phyloP scores from a whole-genome alignment of 2,888 invertebrate species.

The Ferrisia virgata region DNA sequence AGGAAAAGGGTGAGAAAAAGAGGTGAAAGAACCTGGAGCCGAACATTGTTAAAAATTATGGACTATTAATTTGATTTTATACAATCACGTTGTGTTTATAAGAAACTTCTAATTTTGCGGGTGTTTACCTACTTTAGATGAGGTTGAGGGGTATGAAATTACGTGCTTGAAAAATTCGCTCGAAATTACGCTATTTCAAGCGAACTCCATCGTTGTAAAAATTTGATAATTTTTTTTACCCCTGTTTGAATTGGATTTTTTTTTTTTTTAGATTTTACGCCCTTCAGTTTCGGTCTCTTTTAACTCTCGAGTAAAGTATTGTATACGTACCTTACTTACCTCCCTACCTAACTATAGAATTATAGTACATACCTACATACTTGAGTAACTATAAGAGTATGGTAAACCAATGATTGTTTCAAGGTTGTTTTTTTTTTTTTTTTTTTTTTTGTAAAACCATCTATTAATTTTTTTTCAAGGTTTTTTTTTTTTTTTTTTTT shows the following conservation, averaged over 20 bases:
- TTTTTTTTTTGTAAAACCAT: neutral
- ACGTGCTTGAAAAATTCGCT: neutral
- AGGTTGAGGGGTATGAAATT: neutral
- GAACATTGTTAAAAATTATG: constrained; percentile 21
- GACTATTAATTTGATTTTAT: constrained; percentile 5
- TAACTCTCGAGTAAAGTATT: neutral
- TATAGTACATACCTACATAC: too few relatives aligned
- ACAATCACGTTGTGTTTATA: neutral
- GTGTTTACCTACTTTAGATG: neutral
- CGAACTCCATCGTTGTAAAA: neutral
- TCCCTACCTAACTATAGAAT: too few relatives aligned
- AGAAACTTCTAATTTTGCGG: constrained; percentile 18
- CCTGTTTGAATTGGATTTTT: neutral
- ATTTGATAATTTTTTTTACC: neutral
- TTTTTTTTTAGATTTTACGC: neutral
- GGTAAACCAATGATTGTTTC: neutral
- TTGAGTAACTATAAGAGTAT: neutral
- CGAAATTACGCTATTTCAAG: neutral
- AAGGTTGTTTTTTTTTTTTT: neutral
- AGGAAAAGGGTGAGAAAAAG: too few relatives aligned
- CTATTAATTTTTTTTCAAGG: neutral
- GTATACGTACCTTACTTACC: too few relatives aligned
- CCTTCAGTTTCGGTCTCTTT: too few relatives aligned
- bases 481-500: neutral
- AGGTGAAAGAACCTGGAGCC: neutral